Base-by-base conservation (phyloP, 2,113 vertebrate species). In the Clinocottus analis region DNA sequence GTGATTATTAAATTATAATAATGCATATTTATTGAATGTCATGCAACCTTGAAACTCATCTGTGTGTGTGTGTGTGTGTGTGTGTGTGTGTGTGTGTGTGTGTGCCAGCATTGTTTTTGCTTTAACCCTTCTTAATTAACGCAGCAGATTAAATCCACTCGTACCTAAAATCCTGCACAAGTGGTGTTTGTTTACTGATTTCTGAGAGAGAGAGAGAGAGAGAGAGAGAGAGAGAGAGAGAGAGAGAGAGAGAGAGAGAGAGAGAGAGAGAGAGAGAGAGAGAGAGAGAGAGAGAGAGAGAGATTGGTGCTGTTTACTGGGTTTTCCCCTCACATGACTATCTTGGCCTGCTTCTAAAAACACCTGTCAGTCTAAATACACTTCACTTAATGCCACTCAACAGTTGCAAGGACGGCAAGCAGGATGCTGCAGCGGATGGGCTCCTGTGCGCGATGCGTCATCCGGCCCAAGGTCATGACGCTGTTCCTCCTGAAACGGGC, bases 351-450 rank as follows among this genome's bases (percentile, higher is more conserved):
- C 47, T 33, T 23, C 31, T 64, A 21, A 7, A 47, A 59, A 25
- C 69, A 71, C 47, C 53, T 58, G 53, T 79, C 25, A 43, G 9
- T 39, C 55, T 56, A 14, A 51, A 3, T 13, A 27, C 47, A 1
- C 9, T 63, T 1, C 5, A 49, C 47, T 72, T 41, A 9, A 27
- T 82, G 62, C 62, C 58, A 31, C 60, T 67, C 29, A 39, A 37
- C n/a, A 55, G 51, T 25, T 62, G 61, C 19, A 1, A 65, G 31
- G 51, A 67, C 58, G 72, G 77, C 29, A 56, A 63, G 72, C 92
- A 93, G 87, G 86, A 92, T 85, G 75, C 82, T 61, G 27, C 82
- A 79, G 43, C 43, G 83, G 91, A 91, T 90, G 82, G 71, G 81
- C 67, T 87, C 72, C 35, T 66, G 45, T 62, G 74, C 73, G 56